phyloP scores from a whole-genome alignment of 2,113 vertebrate species.

The Pomatostomus ruficeps region DNA sequence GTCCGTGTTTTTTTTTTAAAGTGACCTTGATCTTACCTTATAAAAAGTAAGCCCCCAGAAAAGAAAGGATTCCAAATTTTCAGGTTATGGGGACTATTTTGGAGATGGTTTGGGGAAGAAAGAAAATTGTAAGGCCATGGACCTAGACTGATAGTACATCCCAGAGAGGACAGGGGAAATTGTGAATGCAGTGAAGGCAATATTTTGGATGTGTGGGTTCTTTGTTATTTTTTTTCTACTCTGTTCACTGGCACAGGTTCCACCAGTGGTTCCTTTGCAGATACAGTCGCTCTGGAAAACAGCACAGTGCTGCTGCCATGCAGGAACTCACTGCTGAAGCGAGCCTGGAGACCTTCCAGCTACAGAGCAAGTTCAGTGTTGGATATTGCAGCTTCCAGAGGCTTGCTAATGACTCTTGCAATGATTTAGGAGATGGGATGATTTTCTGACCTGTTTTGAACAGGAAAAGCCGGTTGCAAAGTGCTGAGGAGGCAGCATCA shows the following conservation, averaged over 20 bases:
- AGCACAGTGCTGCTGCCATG: accelerated
- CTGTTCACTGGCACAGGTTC: neutral
- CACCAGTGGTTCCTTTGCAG: neutral
- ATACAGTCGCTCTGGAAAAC: neutral
- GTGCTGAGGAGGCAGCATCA: neutral
- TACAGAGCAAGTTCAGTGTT: neutral
- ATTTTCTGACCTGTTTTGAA: neutral
- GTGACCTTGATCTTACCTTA: neutral
- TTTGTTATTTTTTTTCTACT: neutral
- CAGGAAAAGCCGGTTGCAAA: neutral
- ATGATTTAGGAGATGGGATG: neutral
- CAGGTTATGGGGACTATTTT: neutral
- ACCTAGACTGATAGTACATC: too few species aligned
- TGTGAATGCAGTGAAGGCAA: neutral
- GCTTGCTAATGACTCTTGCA: neutral
- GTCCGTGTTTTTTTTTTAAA: neutral
- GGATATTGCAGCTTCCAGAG: neutral
- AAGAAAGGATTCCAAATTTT: neutral
- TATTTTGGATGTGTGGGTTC: neutral
- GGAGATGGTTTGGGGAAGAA: neutral
- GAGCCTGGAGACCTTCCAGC: neutral
- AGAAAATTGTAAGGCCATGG: neutral
- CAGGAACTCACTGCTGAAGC: neutral
- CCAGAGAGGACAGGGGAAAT: neutral
- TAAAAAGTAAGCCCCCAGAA: neutral